Conservation (phyloP, 64 coral and sea anemone genomes). For the Actinia equina region DNA sequence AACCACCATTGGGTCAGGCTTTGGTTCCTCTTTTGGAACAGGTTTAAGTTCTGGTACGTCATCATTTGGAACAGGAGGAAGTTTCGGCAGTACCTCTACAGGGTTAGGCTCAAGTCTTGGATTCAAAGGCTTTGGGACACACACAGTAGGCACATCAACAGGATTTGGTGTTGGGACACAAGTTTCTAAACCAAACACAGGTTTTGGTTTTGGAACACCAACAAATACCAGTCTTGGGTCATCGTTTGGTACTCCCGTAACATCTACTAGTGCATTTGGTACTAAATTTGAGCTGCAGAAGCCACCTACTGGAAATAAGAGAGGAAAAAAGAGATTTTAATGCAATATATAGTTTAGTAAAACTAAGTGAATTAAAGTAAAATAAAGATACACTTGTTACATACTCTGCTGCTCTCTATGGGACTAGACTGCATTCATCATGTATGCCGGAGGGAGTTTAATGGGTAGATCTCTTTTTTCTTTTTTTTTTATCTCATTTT, state of each 20-base stretch:
- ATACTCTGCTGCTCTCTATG: too few relatives aligned
- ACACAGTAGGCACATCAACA: not conserved
- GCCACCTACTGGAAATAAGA: constrained; percentile 58
- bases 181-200: not conserved
- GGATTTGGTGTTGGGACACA: not conserved
- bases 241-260: constrained; percentile 13
- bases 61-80: constrained; percentile 21
- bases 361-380: not conserved
- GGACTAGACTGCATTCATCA: too few relatives aligned
- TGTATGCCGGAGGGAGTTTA: too few relatives aligned
- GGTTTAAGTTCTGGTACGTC: too few relatives aligned
- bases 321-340: constrained; percentile 58
- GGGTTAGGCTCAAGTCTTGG: constrained; percentile 41
- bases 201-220: constrained; percentile 15
- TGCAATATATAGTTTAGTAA: not conserved
- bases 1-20: not conserved
- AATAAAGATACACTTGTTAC: not conserved
- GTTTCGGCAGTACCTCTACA: constrained; percentile 23
- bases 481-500: too few relatives aligned
- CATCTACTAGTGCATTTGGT: constrained; percentile 14
- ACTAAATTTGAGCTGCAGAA: constrained; percentile 56
- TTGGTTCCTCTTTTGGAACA: constrained; percentile 12
- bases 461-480: too few relatives aligned
- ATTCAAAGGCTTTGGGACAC: not conserved
- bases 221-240: constrained; percentile 10